Conservation (phyloP, 2,113 vertebrate species). For the Potamarius usumacintae region DNA sequence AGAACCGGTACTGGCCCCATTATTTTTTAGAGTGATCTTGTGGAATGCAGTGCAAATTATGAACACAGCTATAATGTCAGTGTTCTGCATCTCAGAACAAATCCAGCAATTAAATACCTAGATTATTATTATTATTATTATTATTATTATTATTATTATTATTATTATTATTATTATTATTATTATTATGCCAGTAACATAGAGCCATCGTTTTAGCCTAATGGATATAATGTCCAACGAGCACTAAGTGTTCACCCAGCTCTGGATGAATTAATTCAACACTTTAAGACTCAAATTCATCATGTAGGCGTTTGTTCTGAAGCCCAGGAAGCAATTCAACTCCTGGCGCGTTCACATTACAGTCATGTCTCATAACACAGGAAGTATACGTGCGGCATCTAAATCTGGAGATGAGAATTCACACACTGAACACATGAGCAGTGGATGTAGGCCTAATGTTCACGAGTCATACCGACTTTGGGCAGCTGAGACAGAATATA, state of each 20-base stretch:
- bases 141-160: too few relatives aligned
- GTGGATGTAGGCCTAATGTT: neutral
- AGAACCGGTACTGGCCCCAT: too few relatives aligned
- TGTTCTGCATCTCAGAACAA: neutral
- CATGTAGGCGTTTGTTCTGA: neutral
- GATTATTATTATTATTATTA: too few relatives aligned
- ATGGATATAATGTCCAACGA: neutral
- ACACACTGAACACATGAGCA: neutral
- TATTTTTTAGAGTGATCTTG: neutral
- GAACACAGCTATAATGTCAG: neutral
- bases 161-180: too few relatives aligned
- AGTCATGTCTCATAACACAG: conserved; percentile 42
- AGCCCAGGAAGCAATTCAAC: conserved; percentile 22
- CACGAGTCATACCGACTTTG: neutral
- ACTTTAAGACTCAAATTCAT: neutral
- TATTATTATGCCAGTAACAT: neutral
- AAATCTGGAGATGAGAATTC: neutral
- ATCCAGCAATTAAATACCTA: neutral
- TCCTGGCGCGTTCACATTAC: conserved; percentile 11
- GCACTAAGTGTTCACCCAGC: neutral
- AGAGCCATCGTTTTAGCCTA: neutral
- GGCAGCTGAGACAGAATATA: neutral
- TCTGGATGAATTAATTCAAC: neutral
- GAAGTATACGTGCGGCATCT: conserved; percentile 12
- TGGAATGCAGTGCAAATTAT: neutral